phyloP scores from a whole-genome alignment of 2,888 invertebrate species.

The Labia minor region DNA sequence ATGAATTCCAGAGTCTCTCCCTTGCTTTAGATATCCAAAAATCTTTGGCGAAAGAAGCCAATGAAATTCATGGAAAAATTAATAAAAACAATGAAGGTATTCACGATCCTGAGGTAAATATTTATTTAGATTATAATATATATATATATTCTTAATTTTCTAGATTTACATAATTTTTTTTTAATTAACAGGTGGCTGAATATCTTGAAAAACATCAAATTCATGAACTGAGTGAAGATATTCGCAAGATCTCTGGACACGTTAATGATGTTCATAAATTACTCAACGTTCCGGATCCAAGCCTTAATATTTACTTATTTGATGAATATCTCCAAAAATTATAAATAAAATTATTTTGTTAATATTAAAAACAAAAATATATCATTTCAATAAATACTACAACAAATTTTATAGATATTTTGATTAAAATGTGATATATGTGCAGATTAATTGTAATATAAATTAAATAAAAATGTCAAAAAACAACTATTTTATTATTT shows the following conservation, averaged over 20 bases:
- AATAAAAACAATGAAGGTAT: slow-evolving; percentile 43
- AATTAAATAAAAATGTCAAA: too few species aligned
- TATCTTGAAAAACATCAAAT: slow-evolving; percentile 69
- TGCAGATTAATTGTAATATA: too few species aligned
- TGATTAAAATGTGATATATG: too few species aligned
- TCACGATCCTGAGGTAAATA: slow-evolving; percentile 53
- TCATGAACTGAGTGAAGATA: slow-evolving; percentile 51
- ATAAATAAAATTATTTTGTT: too few species aligned
- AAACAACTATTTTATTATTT: too few species aligned
- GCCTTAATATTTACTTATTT: slow-evolving; percentile 59
- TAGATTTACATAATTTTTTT: slow-evolving; percentile 22
- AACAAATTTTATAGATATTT: too few species aligned
- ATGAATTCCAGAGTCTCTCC: slow-evolving; percentile 60
- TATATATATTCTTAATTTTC: not conserved
- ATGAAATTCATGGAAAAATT: slow-evolving; percentile 54
- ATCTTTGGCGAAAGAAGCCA: slow-evolving; percentile 53
- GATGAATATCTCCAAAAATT: slow-evolving; percentile 50
- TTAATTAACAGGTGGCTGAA: slow-evolving; percentile 46
- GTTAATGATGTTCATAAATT: slow-evolving; percentile 58
- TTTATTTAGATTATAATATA: not conserved
- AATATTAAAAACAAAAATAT: too few species aligned
- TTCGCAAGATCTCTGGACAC: slow-evolving; percentile 63
- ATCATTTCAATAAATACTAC: too few species aligned
- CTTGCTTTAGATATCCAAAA: slow-evolving; percentile 67
- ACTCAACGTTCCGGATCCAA: slow-evolving; percentile 47